phyloP scores from a whole-genome alignment of 2,888 invertebrate genomes.

The Drosophila acutilabella region DNA sequence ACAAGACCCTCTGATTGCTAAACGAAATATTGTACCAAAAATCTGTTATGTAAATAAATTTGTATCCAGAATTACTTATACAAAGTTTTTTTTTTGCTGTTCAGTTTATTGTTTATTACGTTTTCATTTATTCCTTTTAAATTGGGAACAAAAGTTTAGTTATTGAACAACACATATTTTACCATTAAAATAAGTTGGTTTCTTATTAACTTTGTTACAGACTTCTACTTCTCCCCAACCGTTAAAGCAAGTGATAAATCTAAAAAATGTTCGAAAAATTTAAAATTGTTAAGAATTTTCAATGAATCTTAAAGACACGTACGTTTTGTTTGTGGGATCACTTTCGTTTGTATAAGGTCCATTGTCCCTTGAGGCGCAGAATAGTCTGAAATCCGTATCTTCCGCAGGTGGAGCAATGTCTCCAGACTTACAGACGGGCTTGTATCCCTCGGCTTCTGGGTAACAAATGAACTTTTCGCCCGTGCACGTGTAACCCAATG shows the following conservation, averaged over 20 bases:
- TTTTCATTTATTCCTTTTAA: background rate
- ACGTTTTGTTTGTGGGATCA: conserved; percentile 54
- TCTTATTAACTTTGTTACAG: background rate
- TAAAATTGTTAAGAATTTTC: background rate
- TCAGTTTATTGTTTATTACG: background rate
- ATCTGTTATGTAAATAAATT: background rate
- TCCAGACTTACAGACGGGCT: conserved; percentile 36
- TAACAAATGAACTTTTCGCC: conserved; percentile 58
- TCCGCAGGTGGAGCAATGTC: background rate
- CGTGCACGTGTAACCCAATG: conserved; percentile 53
- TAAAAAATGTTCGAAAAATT: background rate
- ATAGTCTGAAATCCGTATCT: conserved; percentile 1
- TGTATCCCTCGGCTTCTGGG: conserved; percentile 5
- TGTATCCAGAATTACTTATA: background rate
- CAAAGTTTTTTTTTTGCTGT: background rate
- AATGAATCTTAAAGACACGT: background rate
- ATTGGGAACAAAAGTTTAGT: conserved; percentile 40
- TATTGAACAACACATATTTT: conserved; percentile 11
- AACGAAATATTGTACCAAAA: background rate
- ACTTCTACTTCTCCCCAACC: background rate
- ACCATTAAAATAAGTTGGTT: conserved; percentile 33
- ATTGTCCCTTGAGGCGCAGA: conserved; percentile 1
- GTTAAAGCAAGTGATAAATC: conserved; percentile 10
- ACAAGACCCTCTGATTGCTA: conserved; percentile 40
- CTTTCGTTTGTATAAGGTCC: conserved; percentile 17